Base-by-base conservation (phyloP, 2,797 vertebrate species). In the Merluccius polli region DNA sequence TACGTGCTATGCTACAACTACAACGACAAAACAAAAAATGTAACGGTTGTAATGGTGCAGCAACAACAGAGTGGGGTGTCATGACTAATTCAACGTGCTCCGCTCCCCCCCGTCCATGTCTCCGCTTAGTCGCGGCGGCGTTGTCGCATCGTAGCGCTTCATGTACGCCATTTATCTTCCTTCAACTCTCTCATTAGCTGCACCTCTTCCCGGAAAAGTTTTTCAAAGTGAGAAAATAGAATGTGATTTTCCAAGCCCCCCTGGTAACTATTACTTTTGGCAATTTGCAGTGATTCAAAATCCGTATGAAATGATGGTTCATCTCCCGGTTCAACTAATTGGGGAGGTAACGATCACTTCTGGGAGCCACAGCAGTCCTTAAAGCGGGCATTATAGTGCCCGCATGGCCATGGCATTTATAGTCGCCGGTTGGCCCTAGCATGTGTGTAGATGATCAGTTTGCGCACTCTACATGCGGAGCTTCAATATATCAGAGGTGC, bases 131-230 rank as follows among this genome's bases (percentile, higher is more conserved):
- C 36, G 10, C 36, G 36, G 36, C 11, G 11, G 36, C 11, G 11
- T 8, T 9, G 36, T 1, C 36, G 10, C 36, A 12, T 8, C 33
- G 33, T 8, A 35, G 33, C 11, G 36, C n/a, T 38, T 38, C 36
- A 38, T 35, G 33, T 35, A 3, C 8, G 33, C 3, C 33, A 35
- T 35, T 35, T 35, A 18, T 78, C 67, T 84, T 71, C 13, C 44
- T 29, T 72, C 75, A 84, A 67, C 75, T 72, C 74, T 80, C 63
- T 86, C 81, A 82, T 87, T 89, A 84, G 59, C 29, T 44, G 15
- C 33, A 35, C 38, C 38, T 44, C 11, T 15, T 44, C 38, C 38
- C 12, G 36, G 36, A 11, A 38, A 38, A 38, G 36, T 44, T 44
- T 13, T 12, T 44, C 38, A 44, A 11, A 44, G 38, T 44, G 38